Conservation (phyloP, 2,888 invertebrate species). For the Rhaphigaster nebulosa region DNA sequence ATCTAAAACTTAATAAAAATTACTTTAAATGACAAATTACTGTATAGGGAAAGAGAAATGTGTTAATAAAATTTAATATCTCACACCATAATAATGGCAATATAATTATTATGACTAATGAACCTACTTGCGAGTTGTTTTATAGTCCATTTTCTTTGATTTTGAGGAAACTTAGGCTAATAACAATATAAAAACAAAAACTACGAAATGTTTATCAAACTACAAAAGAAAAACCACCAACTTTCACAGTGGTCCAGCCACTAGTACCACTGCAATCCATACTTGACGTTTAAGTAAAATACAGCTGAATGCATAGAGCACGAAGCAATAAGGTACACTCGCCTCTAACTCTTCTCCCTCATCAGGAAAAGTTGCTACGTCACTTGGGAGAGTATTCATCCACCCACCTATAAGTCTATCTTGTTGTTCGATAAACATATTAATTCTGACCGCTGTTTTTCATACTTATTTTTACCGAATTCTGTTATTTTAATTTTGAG, state of each 20-base stretch:
- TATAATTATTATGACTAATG: neutral
- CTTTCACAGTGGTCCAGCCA: neutral
- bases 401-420: too few relatives aligned
- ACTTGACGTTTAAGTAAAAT: neutral
- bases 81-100: neutral
- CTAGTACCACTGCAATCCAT: neutral
- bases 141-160: neutral
- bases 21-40: neutral
- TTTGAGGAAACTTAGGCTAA: neutral
- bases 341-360: neutral
- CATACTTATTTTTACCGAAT: too few relatives aligned
- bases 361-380: neutral
- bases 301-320: neutral
- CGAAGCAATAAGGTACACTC: neutral
- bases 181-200: neutral
- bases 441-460: too few relatives aligned
- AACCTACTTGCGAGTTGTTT: neutral
- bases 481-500: too few relatives aligned
- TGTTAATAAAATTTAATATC: neutral
- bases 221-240: neutral
- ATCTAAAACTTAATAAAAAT: neutral
- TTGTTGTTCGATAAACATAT: too few relatives aligned
- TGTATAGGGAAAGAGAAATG: neutral
- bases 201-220: neutral
- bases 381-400: neutral